phyloP scores from a whole-genome alignment of 64 coral and sea anemone species.

The Montipora efflorescens region DNA sequence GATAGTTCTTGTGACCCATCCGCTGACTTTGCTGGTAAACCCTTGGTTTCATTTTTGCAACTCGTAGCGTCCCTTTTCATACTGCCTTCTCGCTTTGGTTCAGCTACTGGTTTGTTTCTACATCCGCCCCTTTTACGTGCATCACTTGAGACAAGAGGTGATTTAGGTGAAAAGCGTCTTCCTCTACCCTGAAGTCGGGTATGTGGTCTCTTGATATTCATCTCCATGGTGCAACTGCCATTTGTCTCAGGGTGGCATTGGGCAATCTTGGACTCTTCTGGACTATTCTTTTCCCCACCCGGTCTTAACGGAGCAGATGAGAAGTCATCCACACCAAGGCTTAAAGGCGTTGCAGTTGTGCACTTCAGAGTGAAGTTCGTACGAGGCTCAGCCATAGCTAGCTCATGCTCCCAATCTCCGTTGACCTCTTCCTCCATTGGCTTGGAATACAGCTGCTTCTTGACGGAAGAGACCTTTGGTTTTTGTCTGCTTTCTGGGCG shows the following conservation, averaged over 20 bases:
- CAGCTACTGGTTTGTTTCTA: neutral
- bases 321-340: conserved; percentile 16
- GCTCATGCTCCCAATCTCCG: conserved; percentile 23
- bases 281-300: neutral
- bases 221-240: neutral
- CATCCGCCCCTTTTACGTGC: neutral
- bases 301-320: neutral
- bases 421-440: neutral
- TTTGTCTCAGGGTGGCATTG: neutral
- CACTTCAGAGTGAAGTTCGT: conserved; percentile 33
- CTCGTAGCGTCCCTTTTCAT: neutral
- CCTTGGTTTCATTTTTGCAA: neutral
- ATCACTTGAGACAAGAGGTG: neutral
- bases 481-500: neutral
- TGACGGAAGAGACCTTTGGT: neutral
- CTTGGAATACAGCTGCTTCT: neutral
- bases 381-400: neutral
- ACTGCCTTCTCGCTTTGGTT: neutral
- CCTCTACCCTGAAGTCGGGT: neutral
- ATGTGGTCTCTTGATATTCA: neutral
- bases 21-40: neutral
- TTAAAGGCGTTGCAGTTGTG: neutral
- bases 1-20: neutral
- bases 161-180: neutral
- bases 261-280: neutral